Conservation (phyloP, 2,888 invertebrate genomes). For the Andrena fulva region DNA sequence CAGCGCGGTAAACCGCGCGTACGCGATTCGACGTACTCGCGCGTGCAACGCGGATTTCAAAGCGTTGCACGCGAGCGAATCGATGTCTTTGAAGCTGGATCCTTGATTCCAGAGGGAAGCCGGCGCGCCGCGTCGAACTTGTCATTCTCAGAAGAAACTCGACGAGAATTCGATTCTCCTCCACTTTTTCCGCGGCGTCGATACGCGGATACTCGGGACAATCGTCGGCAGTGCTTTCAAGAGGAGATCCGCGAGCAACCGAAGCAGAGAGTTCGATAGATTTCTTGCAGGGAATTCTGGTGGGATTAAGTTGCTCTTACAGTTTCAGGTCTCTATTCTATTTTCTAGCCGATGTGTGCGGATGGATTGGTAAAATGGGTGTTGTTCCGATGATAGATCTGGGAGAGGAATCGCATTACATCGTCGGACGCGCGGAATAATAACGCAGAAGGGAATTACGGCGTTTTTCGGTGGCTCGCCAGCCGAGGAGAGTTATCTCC, state of each 20-base stretch:
- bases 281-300: neutral
- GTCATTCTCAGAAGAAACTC: constrained; percentile 23
- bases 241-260: constrained; percentile 4
- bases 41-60: constrained; percentile 52
- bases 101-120: constrained; percentile 1
- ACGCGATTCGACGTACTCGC: constrained; percentile 34
- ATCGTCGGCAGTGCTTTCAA: neutral
- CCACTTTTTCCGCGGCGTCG: constrained; percentile 15
- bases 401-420: neutral
- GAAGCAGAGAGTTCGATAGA: neutral
- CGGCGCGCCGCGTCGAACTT: neutral
- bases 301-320: neutral
- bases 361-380: too few relatives aligned
- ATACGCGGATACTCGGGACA: neutral
- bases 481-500: constrained; percentile 9
- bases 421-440: neutral
- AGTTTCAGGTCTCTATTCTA: too few relatives aligned
- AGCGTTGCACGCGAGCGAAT: constrained; percentile 24
- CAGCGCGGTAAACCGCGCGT: constrained; percentile 44
- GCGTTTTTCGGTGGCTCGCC: neutral
- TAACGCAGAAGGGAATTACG: constrained; percentile 1
- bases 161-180: neutral
- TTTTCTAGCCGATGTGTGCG: too few relatives aligned
- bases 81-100: constrained; percentile 43
- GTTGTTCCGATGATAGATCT: too few relatives aligned